Evolutionary conservation across 37 sponge, comb jelly and placozoan genomes (phyloP), one percentile per base, ranked within the genome.

Genomic region (Spongilla lacustris): DNA sequence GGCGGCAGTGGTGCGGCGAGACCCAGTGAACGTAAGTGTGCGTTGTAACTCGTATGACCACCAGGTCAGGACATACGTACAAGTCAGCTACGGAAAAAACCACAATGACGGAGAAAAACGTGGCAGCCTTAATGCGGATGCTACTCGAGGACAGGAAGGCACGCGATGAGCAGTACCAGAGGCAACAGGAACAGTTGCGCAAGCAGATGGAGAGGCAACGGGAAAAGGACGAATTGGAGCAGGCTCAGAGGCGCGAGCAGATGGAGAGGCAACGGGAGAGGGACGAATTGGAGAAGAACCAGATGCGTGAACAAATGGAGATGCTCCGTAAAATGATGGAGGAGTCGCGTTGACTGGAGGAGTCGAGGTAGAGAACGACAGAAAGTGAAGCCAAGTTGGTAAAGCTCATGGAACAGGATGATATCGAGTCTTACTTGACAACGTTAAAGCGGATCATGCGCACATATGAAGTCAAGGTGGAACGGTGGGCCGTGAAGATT

Each of bases 391-490:
- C 32, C 32, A 73, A 73, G 73, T 73, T 73, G 13, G 32, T 34
- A 33, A 73, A 33, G 32, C 73, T 73, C 11, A 73, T 27, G 32
- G 32, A 73, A 31, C 30, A 31, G 30, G 73, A 73, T 73, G 73
- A 73, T 73, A 73, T 73, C 32, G 73, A 73, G 73, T 31, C 73
- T 33, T 73, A 73, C 32, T 27, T 73, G 32, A 73, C 32, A 73
- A 23, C 73, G 30, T 73, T 73, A 1, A 27, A 73, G 73, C 30
- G 73, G 32, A 31, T 73, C 32, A 73, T 73, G 73, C 30, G 73
- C 21, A 27, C 32, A 33, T 73, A 22, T 73, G 73, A 73, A 73
- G 73, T 73, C 10, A 31, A 31, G 30, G 32, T 21, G 32, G 32
- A 73, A 34, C 79, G 41, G 50, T 81, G 81, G 81, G 70, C 68